Evolutionary conservation across 2,888 invertebrate genomes (phyloP).

Genomic region (Lathronympha strigana): DNA sequence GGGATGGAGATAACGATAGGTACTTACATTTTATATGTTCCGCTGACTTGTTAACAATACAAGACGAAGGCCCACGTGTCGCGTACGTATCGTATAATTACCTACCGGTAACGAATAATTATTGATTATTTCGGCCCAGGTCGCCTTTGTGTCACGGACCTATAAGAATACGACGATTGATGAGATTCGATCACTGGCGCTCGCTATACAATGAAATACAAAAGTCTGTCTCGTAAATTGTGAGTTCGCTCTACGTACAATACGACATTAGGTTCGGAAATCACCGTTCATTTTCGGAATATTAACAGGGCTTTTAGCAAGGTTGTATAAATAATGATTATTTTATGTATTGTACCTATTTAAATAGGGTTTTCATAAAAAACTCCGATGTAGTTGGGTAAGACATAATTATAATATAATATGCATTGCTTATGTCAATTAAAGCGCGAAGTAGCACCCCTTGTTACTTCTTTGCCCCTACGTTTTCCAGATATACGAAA

Average conservation of each 20-base stretch:
- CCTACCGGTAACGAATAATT: conserved; percentile 8
- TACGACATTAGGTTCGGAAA: neutral
- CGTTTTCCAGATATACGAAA: too few relatives aligned
- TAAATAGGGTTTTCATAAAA: too few relatives aligned
- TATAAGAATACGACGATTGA: conserved; percentile 25
- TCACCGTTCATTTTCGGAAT: conserved; percentile 6
- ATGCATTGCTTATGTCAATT: too few relatives aligned
- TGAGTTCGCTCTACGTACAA: conserved; percentile 12
- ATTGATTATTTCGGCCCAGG: conserved; percentile 22
- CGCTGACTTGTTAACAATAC: neutral
- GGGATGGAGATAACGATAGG: too few relatives aligned
- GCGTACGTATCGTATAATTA: conserved; percentile 31
- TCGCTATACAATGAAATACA: conserved; percentile 12
- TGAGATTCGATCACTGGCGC: conserved; percentile 17
- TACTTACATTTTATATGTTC: too few relatives aligned
- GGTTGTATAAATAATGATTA: neutral
- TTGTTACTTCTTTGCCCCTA: too few relatives aligned
- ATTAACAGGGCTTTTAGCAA: conserved; percentile 1
- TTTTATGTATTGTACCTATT: too few relatives aligned
- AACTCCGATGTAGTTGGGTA: too few relatives aligned
- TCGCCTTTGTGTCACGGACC: conserved; percentile 4
- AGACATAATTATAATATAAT: too few relatives aligned
- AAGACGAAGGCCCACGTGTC: conserved; percentile 5
- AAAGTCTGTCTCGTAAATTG: conserved; percentile 16
- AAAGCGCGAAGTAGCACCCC: too few relatives aligned